Evolutionary conservation across 2,113 vertebrate genomes (phyloP), one percentile per base, ranked within the genome.

Genomic region (Phycodurus eques): DNA sequence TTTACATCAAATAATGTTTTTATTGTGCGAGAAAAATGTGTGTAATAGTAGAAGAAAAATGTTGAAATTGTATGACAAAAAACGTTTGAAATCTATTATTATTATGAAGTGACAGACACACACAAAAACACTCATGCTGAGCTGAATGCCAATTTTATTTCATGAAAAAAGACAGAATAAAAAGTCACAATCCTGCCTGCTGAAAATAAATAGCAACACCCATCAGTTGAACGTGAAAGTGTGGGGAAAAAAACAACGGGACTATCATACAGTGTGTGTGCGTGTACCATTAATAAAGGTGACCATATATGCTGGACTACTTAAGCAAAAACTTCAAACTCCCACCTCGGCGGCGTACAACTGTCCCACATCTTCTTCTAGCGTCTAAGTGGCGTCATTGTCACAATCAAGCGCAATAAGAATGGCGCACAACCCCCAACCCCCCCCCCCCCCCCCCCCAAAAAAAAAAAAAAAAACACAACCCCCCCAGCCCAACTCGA

Each of bases 111-210:
- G 35, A 39, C 35, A 39, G 4, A 39, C 35, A 6, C 35, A 6
- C 35, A 39, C 35, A 39, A 39, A 39, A 39, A 39, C 35, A 39
- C 35, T 39, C 35, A 6, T 39, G 0, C 35, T 39, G 35, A 39
- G 35, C 88, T 76, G 69, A 88, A 90, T 88, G 84, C 86, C 82
- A 85, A 82, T 88, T 93, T 92, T 91, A 90, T 90, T 93, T 83
- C 89, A 88, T 87, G 88, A 83, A 92, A 92, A 90, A 88, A 88
- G 86, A 91, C 90, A 92, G 88, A 91, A 89, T 77, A 85, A 91
- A 89, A 77, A 84, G 87, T 85, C 87, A 91, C 87, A 88, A 74
- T 81, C 89, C 78, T 87, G 87, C 80, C 69, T 86, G 67, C 75
- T 87, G 74, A 83, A 92, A 91, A 90, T 91, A 90, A 92, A 91